Base-by-base conservation (phyloP, 2,888 invertebrate genomes). In the Phaonia tiefii region DNA sequence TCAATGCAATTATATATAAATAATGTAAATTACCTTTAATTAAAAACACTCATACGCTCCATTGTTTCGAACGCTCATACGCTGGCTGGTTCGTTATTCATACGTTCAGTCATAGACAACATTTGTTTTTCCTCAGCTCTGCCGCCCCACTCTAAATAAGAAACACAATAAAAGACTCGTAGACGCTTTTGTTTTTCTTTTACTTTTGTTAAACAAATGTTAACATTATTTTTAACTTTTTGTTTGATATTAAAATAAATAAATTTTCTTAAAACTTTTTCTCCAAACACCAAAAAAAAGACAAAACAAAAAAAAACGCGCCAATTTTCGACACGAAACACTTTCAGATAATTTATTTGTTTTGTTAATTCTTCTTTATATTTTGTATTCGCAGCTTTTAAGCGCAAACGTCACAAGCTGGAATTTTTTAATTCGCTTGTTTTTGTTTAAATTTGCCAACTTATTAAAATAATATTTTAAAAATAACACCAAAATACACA, bases 21-120 rank as follows among this genome's bases (percentile, higher is more conserved):
- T 42, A 63, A 42, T 42, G 63, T 63, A 22, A 63, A 56, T 63
- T 75, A 78, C 78, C 81, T 75, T 63, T 44, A 72, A 78, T 72
- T 75, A 26, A 63, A 46, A 81, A 75, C 75, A 78, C 75, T 81
- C 81, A 81, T 81, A 81, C 78, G 78, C 56, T 63, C 63, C 63
- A 42, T 63, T 20, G 63, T 63, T 11, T 22, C 1, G 49, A n/a
- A 8, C 37, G 26, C n/a, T 20, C 3, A 22, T 22, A 54, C 26
- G 17, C 1, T 7, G 10, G n/a, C n/a, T n/a, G n/a, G n/a, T n/a
- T n/a, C 3, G 17, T 39, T 42, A n/a, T n/a, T n/a, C n/a, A n/a
- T n/a, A n/a, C n/a, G n/a, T n/a, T n/a, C n/a, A n/a, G 42, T 42
- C 11, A 42, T 13, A 15, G 20, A 31, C 37, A n/a, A 2, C 13